These are phyloP conservation scores for Lethrus apterus DNA, from an alignment of 1,140 invertebrate species.

Conservation along the genomic window DNA sequence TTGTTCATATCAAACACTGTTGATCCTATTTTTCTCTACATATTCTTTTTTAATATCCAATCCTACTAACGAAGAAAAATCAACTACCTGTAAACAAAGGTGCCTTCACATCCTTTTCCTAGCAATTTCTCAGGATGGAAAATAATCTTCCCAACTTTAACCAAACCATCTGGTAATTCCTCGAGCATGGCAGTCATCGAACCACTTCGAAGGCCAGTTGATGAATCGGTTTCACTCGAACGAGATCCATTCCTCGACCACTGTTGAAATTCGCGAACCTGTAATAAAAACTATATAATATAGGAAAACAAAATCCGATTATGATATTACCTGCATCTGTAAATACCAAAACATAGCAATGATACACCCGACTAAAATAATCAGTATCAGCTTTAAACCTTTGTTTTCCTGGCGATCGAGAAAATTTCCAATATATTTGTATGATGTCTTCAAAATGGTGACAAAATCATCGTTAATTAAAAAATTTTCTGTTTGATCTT, in stretches of 20 bases:
- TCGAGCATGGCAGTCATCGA: slow-evolving; percentile 47
- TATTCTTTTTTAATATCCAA: too few species aligned
- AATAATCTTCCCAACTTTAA: slow-evolving; percentile 83
- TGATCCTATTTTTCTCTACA: too few species aligned
- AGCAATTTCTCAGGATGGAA: slow-evolving; percentile 82
- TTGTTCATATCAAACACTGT: too few species aligned
- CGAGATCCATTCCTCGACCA: slow-evolving; percentile 55
- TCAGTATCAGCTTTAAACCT: slow-evolving; percentile 56
- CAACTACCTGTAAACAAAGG: slow-evolving; percentile 85
- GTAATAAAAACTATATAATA: slow-evolving; percentile 22
- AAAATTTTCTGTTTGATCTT: slow-evolving; percentile 21
- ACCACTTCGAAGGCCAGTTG: slow-evolving; percentile 25
- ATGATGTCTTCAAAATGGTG: slow-evolving; percentile 3
- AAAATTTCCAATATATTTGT: slow-evolving; percentile 45
- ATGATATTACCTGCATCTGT: slow-evolving; percentile 38
- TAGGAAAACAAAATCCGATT: not conserved
- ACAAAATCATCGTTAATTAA: slow-evolving; percentile 15
- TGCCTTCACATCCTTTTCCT: slow-evolving; percentile 97
- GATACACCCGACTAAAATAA: slow-evolving; percentile 57
- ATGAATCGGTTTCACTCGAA: slow-evolving; percentile 37
- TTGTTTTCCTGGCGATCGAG: slow-evolving; percentile 61
- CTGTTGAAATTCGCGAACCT: slow-evolving; percentile 59
- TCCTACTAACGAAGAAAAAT: too few species aligned
- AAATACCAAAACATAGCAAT: slow-evolving; percentile 66
- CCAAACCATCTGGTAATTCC: slow-evolving; percentile 65